Percentiles rank a stretch among this genome's conserved stretches.
phyloP scores from a whole-genome alignment of 2,797 vertebrate genomes.

The Enteromius anoplus region DNA sequence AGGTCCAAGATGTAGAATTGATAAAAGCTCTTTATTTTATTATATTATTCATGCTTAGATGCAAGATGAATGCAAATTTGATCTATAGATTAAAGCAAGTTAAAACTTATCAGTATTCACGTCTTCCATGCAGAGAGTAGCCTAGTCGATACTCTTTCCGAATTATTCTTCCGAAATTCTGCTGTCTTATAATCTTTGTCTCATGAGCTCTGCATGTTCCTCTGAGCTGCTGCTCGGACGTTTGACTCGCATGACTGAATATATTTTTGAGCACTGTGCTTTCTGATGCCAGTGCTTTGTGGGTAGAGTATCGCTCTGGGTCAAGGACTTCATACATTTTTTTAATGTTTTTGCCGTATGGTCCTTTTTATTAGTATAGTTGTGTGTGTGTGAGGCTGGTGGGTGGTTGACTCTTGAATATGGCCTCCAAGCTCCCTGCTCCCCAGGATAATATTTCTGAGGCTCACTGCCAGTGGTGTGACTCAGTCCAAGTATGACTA shows the following conservation, averaged over 20 bases:
- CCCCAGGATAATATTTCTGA: conserved; percentile 47
- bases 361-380: conserved; percentile 9
- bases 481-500: conserved; percentile 48
- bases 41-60: neutral
- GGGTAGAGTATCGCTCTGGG: neutral
- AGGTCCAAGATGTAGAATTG: neutral
- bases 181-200: neutral
- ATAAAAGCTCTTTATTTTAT: neutral
- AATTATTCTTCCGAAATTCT: neutral
- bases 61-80: neutral
- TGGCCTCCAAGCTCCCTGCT: conserved; percentile 46
- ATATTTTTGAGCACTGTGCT: conserved; percentile 6
- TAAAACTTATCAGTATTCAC: neutral
- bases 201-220: neutral
- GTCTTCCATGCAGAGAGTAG: neutral
- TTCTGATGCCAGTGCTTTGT: conserved; percentile 3
- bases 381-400: conserved; percentile 19
- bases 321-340: conserved; percentile 1
- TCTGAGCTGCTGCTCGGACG: neutral
- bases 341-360: neutral
- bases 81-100: neutral
- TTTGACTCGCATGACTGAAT: conserved; percentile 9
- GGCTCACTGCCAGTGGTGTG: conserved; percentile 21
- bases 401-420: conserved; percentile 26
- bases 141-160: neutral